Conservation (phyloP, 2,888 invertebrate species). For the Hypselothyrea guttata region DNA sequence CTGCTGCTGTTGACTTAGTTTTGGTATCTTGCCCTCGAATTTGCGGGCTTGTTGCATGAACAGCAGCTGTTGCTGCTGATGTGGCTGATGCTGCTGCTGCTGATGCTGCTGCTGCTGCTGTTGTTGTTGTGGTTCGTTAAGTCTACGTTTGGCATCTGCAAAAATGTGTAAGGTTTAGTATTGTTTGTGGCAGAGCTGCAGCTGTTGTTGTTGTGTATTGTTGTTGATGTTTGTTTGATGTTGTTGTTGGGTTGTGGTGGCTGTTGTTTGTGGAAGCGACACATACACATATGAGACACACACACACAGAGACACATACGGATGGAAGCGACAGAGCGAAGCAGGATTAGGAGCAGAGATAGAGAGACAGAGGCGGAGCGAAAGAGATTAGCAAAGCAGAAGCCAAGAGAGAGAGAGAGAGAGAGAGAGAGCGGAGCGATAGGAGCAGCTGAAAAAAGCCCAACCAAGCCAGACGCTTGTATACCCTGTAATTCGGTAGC, state of each 20-base stretch:
- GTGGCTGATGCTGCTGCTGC: conserved; percentile 52
- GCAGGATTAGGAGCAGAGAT: no score
- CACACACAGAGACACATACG: background rate
- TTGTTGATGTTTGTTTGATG: conserved; percentile 33
- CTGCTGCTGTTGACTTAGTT: conserved; percentile 62
- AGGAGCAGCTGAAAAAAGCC: conserved; percentile 23
- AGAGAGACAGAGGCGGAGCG: background rate
- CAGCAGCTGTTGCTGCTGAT: conserved; percentile 76
- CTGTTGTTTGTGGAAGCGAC: conserved; percentile 46
- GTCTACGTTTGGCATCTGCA: conserved; percentile 73
- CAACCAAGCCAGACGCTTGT: conserved; percentile 19
- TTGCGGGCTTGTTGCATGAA: conserved; percentile 80
- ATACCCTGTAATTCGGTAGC: background rate
- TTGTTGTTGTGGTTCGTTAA: conserved; percentile 55
- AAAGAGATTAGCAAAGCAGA: no score
- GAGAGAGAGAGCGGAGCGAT: conserved; percentile 12
- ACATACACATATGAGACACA: conserved; percentile 31
- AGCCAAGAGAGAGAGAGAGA: conserved; percentile 6
- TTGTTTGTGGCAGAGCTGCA: conserved; percentile 16
- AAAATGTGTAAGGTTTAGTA: conserved; percentile 40
- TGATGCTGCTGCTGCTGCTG: conserved; percentile 41
- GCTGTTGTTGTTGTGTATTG: conserved; percentile 26
- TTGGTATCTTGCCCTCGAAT: conserved; percentile 82
- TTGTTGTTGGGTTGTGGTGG: conserved; percentile 40
- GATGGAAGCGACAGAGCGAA: conserved; percentile 3